Evolutionary conservation across 2,797 vertebrate species (phyloP).

Genomic region (Halcyon chelicuti): DNA sequence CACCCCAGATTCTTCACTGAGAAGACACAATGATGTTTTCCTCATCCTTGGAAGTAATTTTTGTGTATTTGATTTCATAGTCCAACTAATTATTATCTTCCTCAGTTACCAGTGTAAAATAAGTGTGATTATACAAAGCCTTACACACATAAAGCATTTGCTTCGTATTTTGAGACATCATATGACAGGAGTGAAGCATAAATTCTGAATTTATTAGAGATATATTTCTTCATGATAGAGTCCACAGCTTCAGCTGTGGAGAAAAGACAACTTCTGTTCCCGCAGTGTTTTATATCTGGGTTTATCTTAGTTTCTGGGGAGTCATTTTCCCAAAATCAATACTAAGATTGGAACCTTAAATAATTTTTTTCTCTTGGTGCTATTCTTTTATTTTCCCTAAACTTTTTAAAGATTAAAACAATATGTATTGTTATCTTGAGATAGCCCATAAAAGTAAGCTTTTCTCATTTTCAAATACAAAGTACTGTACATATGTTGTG

Average conservation of each 20-base stretch:
- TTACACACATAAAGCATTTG: neutral
- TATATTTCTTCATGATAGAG: constrained; percentile 1
- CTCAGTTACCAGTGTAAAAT: neutral
- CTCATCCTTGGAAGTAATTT: neutral
- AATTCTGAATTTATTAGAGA: neutral
- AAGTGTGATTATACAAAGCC: neutral
- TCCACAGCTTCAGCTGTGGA: neutral
- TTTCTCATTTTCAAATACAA: neutral
- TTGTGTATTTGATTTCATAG: neutral
- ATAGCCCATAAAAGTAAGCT: neutral
- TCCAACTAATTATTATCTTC: neutral
- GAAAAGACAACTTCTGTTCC: neutral
- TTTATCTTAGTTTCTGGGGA: constrained; percentile 24
- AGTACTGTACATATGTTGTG: neutral
- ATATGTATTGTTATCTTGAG: neutral
- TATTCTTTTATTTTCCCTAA: neutral
- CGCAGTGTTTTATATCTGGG: neutral
- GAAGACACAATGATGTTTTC: neutral
- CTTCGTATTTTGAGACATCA: neutral
- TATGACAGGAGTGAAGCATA: neutral
- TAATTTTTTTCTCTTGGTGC: neutral
- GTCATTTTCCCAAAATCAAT: neutral
- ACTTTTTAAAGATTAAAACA: neutral
- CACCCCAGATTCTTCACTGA: neutral
- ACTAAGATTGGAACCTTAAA: constrained; percentile 9